Base-by-base conservation (phyloP, 2,797 vertebrate species). In the Aeoliscus strigatus region DNA sequence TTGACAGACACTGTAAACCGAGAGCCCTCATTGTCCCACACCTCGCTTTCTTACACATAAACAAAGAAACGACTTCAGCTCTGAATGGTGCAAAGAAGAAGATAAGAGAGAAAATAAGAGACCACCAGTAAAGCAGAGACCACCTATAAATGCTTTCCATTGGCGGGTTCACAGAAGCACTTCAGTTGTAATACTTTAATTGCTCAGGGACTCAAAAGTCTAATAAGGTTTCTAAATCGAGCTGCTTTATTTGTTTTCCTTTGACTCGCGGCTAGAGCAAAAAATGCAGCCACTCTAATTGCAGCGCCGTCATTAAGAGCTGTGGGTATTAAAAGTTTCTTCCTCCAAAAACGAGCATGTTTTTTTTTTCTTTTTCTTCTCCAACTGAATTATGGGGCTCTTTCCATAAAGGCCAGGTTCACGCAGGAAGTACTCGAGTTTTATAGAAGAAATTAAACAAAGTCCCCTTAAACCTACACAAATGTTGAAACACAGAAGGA, bases 221-320 rank as follows among this genome's bases (percentile, higher is more conserved):
- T 89, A 89, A 90, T 90, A 89, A 87, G 85, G 84, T 87, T 88
- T 88, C 87, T 87, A 89, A 89, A 90, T 88, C 82, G 81, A 88
- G 86, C 77, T 77, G 80, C 84, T 89, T 90, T 88, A 88, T 89
- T 88, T 88, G 85, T 89, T 89, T 87, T 87, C 81, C 79, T 87
- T 86, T 87, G 81, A 86, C 82, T 87, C 81, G 85, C 81, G 86
- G 84, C 85, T 66, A 81, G 65, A 78, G 80, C 82, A 81, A 15
- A 87, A 86, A 86, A 88, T 84, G 85, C 83, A 86, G 84, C 78
- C 84, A 70, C 75, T 86, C 84, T 88, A 89, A 88, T 87, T 87
- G 83, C 80, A 82, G 83, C 51, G 72, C 81, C 77, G 85, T 88
- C 86, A 87, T 89, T 88, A 88, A 86, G 81, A 87, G 82, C 84